phyloP scores from a whole-genome alignment of 2,797 vertebrate species.

The Naso thynnoides region DNA sequence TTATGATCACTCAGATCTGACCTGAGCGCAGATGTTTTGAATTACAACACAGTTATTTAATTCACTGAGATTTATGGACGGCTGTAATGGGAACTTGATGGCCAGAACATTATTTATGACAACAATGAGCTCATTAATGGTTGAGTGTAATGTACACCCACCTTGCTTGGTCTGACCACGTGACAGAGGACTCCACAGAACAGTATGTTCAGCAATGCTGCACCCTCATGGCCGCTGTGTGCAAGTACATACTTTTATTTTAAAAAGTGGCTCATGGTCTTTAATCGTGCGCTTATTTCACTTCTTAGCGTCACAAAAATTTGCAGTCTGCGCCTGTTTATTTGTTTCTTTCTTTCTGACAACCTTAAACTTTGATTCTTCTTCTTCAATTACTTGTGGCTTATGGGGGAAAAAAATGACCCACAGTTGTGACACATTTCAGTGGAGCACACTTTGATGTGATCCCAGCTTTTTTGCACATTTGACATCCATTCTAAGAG shows the following conservation, averaged over 20 bases:
- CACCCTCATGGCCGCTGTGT: conserved; percentile 58
- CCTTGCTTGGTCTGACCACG: conserved; percentile 30
- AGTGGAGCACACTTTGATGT: not conserved
- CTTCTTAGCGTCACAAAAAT: not conserved
- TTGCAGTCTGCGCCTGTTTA: fast-evolving
- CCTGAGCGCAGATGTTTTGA: not conserved
- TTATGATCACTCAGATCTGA: not conserved
- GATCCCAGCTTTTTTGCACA: not conserved
- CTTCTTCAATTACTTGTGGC: not conserved
- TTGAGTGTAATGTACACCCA: conserved; percentile 16
- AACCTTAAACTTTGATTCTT: not conserved
- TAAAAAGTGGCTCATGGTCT: not conserved
- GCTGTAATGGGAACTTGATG: not conserved
- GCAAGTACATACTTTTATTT: conserved; percentile 43
- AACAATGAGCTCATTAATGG: not conserved
- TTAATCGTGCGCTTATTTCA: not conserved
- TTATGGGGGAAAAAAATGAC: not conserved
- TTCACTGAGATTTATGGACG: not conserved
- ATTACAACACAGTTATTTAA: not conserved
- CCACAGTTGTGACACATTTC: not conserved
- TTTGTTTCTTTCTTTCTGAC: not conserved
- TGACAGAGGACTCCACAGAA: conserved; percentile 14
- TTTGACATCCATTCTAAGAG: not conserved
- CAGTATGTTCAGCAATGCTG: conserved; percentile 55
- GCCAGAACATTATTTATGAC: not conserved